Conservation (phyloP, 2,888 invertebrate species). For the Meta bourneti region DNA sequence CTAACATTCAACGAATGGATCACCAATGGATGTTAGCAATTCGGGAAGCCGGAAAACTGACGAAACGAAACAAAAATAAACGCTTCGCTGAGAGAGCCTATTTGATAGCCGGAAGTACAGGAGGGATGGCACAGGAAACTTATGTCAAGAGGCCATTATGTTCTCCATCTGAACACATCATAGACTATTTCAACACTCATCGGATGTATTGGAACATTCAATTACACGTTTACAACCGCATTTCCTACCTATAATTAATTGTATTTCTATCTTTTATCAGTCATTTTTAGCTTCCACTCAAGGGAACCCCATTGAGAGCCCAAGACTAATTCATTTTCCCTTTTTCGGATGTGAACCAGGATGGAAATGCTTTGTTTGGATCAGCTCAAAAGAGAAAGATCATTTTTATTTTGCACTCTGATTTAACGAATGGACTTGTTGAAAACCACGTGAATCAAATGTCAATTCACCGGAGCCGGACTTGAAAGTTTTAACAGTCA, state of each 20-base stretch:
- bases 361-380: too few relatives aligned
- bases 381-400: too few relatives aligned
- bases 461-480: too few relatives aligned
- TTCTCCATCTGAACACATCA: slow-evolving; percentile 17
- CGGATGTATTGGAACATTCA: slow-evolving; percentile 16
- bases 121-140: slow-evolving; percentile 39
- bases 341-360: too few relatives aligned
- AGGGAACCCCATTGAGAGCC: not conserved
- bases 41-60: not conserved
- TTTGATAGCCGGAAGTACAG: slow-evolving; percentile 49
- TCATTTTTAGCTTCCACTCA: not conserved
- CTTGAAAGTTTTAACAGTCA: too few relatives aligned
- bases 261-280: not conserved
- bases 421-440: too few relatives aligned
- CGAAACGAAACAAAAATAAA: slow-evolving; percentile 33
- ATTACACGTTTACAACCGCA: not conserved
- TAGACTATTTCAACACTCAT: slow-evolving; percentile 12
- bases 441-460: too few relatives aligned
- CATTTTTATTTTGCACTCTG: too few relatives aligned
- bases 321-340: too few relatives aligned
- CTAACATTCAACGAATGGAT: too few relatives aligned
- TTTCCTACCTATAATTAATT: not conserved
- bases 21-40: too few relatives aligned
- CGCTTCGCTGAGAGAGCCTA: not conserved
- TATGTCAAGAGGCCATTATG: slow-evolving; percentile 29